These are phyloP conservation scores for Xestobium rufovillosum DNA, from an alignment of 2,888 invertebrate species.

Conservation along the genomic window DNA sequence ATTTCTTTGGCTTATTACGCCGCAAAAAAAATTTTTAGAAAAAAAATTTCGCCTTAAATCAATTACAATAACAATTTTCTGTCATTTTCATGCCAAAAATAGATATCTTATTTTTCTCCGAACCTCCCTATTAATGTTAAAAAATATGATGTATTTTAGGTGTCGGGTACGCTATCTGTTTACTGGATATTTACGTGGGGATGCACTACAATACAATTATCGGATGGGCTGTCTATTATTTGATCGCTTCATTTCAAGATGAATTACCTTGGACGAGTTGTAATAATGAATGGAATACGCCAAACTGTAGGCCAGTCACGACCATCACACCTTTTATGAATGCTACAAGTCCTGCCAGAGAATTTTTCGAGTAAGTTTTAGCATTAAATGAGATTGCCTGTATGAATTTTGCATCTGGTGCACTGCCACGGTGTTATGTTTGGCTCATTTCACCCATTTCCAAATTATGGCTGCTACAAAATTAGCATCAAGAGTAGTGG, in stretches of 20 bases:
- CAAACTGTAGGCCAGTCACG: conserved; percentile 60
- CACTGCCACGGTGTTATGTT: too few relatives aligned
- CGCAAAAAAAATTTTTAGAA: too few relatives aligned
- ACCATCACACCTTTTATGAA: conserved; percentile 43
- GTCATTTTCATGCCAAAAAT: too few relatives aligned
- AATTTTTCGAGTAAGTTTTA: conserved; percentile 75
- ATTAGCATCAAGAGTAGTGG: too few relatives aligned
- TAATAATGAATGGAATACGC: conserved; percentile 81
- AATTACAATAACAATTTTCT: too few relatives aligned
- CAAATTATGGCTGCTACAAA: too few relatives aligned
- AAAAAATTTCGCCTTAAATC: too few relatives aligned
- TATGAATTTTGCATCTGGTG: conserved; percentile 5
- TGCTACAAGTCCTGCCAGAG: conserved; percentile 72
- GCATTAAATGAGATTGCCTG: neutral
- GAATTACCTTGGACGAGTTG: conserved; percentile 84
- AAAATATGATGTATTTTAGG: too few relatives aligned
- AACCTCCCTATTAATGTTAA: too few relatives aligned
- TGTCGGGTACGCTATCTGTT: conserved; percentile 91
- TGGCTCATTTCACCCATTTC: too few relatives aligned
- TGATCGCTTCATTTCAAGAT: conserved; percentile 72
- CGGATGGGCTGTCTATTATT: conserved; percentile 90
- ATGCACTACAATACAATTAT: conserved; percentile 98
- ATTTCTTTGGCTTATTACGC: too few relatives aligned
- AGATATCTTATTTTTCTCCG: too few relatives aligned
- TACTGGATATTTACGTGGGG: conserved; percentile 91